Conservation (phyloP, 2,113 vertebrate species). For the Toxostoma redivivum region DNA sequence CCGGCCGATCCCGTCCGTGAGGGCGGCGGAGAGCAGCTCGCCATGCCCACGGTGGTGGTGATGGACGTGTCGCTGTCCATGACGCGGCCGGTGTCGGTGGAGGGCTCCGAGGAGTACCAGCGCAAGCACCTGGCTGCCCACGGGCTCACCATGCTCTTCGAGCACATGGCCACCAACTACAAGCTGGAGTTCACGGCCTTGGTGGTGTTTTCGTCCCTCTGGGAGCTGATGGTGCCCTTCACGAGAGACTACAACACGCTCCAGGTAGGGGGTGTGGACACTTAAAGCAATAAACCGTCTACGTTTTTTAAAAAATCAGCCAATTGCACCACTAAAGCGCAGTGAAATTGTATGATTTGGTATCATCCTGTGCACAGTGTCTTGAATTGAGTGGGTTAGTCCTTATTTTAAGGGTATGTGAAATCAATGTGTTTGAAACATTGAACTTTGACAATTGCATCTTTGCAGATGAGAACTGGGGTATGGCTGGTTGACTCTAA, state of each 20-base stretch:
- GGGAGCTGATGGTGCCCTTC: constrained; percentile 95
- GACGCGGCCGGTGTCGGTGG: constrained; percentile 90
- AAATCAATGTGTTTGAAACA: neutral
- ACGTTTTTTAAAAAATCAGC: fast-evolving
- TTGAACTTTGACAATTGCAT: neutral
- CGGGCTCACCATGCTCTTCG: constrained; percentile 95
- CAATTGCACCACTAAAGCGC: fast-evolving
- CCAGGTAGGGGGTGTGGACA: constrained; percentile 74
- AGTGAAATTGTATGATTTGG: neutral
- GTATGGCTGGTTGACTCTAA: neutral
- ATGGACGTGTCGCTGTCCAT: constrained; percentile 99
- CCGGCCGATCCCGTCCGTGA: fast-evolving
- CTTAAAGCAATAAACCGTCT: fast-evolving
- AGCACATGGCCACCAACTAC: constrained; percentile 98
- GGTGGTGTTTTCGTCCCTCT: constrained; percentile 94
- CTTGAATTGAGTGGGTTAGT: neutral
- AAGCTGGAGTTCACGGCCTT: constrained; percentile 93
- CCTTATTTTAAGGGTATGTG: neutral
- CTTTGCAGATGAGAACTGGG: neutral
- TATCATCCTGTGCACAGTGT: fast-evolving
- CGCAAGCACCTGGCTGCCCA: constrained; percentile 94
- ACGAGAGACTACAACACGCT: constrained; percentile 96
- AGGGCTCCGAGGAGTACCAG: constrained; percentile 92
- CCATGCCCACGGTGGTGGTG: constrained; percentile 95
- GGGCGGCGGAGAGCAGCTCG: neutral